Conservation (phyloP, 2,888 invertebrate species). For the Calameuta pallipes region DNA sequence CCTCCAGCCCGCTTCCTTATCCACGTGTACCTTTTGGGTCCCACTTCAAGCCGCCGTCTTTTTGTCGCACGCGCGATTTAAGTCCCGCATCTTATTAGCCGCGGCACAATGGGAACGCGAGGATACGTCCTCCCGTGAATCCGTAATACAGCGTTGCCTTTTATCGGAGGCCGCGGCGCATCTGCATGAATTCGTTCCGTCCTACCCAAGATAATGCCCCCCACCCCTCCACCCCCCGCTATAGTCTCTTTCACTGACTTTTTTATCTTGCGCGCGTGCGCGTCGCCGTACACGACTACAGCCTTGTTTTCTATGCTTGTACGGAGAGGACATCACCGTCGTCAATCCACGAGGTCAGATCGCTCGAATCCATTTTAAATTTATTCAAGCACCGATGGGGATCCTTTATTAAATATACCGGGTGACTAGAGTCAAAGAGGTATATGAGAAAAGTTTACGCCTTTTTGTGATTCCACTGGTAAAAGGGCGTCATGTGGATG, state of each 20-base stretch:
- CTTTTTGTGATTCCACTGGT: no score
- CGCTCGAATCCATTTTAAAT: no score
- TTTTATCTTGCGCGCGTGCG: slow-evolving; percentile 9
- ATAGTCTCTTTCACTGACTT: slow-evolving; percentile 10
- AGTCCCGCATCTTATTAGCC: slow-evolving; percentile 46
- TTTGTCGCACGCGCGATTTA: slow-evolving; percentile 37
- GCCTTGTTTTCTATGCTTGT: neutral
- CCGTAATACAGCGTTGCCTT: slow-evolving; percentile 54
- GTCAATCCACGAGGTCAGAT: no score
- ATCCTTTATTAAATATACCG: no score
- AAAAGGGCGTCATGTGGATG: no score
- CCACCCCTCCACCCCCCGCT: neutral
- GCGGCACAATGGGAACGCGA: slow-evolving; percentile 42
- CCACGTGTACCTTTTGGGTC: no score
- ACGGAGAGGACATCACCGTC: no score
- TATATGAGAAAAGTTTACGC: no score
- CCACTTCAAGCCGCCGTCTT: neutral
- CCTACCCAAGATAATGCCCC: slow-evolving; percentile 13
- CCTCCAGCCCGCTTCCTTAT: no score
- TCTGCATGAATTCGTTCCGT: slow-evolving; percentile 56
- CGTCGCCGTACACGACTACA: neutral
- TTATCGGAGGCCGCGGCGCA: slow-evolving; percentile 33
- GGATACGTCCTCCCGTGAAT: slow-evolving; percentile 56
- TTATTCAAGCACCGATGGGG: no score
- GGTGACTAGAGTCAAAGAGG: no score